Evolutionary conservation across 1,140 invertebrate species (phyloP).

Genomic region (Lepidurus apus): DNA sequence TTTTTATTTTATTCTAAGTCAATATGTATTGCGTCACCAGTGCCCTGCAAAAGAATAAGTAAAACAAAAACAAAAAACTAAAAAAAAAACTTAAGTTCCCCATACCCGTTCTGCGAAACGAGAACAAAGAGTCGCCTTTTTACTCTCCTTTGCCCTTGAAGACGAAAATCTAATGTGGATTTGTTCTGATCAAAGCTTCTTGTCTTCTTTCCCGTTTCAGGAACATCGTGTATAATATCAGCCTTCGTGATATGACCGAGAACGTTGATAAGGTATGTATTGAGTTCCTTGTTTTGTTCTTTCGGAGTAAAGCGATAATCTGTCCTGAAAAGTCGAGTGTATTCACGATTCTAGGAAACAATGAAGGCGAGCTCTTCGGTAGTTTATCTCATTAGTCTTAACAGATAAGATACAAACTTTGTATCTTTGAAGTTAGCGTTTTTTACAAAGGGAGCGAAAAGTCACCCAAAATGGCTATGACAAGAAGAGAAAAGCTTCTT

Average conservation of each 20-base stretch:
- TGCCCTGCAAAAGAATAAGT: no score
- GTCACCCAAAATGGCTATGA: conserved; percentile 10
- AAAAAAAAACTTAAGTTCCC: no score
- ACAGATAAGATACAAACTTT: neutral
- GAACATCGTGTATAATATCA: conserved; percentile 75
- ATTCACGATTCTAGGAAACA: neutral
- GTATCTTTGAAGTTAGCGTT: neutral
- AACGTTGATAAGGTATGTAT: conserved; percentile 53
- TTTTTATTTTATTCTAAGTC: neutral
- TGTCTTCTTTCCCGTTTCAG: conserved; percentile 48
- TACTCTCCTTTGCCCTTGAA: neutral
- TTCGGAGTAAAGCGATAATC: conserved; percentile 40
- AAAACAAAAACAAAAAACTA: no score
- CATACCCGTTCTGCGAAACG: no score
- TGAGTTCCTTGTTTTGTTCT: conserved; percentile 33
- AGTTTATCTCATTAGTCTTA: neutral
- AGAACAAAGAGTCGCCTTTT: no score
- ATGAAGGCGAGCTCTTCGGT: neutral
- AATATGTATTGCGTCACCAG: neutral
- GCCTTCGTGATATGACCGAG: conserved; percentile 62
- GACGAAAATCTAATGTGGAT: neutral
- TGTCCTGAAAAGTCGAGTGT: neutral
- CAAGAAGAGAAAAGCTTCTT: neutral
- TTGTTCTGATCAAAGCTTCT: neutral
- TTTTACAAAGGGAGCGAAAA: conserved; percentile 7